Evolutionary conservation across 2,888 invertebrate species (phyloP), one percentile per base, ranked within the genome.

Genomic region (Apocheima hispidaria): DNA sequence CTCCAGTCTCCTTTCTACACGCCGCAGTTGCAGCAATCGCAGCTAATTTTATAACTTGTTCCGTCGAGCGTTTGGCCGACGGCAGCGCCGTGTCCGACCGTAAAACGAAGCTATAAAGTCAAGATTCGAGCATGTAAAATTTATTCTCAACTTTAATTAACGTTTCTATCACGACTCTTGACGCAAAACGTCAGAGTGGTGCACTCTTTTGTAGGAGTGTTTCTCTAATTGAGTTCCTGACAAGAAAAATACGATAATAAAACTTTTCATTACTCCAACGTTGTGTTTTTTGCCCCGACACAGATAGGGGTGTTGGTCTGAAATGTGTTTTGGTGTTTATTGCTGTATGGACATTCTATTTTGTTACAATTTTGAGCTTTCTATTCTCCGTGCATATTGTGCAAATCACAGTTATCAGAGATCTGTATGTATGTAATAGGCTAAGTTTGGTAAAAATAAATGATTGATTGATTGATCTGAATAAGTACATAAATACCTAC

Each of bases 61-160:
- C 54, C 30, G 53, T 54, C 50, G 60, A 60, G 28, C 46, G 56
- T 52, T n/a, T 48, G 41, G 18, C 48, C 35, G 35, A 20, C 51
- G 51, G 44, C 26, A 35, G 49, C 38, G 21, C 43, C 46, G 44
- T 56, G 55, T 52, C 50, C 56, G 48, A 56, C 63, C 65, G 66
- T 70, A 70, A 70, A 69, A 70, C 66, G 40, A 56, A 65, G 60
- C 61, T 57, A 70, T 68, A 70, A 70, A 66, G 66, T 68, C 60
- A 63, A 65, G 65, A 68, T 70, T 70, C 65, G 33, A 65, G 61
- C 63, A 65, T 70, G 66, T 68, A 63, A 63, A 54, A 66, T 65
- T 65, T 68, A 70, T 65, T 59, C 43, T 20, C 56, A 49, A 50
- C 61, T 65, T 62, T 68, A 66, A 70, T 70, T 70, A 63, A 68